Base-by-base conservation (phyloP, 2,888 invertebrate species). In the Drosophila prostipennis region DNA sequence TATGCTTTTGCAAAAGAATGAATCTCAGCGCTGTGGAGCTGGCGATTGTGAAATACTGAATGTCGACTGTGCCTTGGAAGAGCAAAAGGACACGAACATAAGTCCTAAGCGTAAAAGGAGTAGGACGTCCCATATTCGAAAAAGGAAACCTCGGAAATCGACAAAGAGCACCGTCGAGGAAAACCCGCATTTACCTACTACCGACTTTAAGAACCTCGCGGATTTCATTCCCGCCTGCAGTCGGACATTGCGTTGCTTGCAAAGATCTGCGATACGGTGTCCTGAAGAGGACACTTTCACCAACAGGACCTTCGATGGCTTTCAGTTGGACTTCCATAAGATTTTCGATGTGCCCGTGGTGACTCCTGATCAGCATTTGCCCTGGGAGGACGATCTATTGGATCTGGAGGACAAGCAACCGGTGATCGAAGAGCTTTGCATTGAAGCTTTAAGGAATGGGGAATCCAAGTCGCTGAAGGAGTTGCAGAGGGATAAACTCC, bases 301-400 rank as follows among this genome's bases (percentile, higher is more conserved):
- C 8, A 61, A 0, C 2, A 42, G 3, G 19, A 55, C 5, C 0
- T 8, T 4, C 2, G 3, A 19, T 13, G 60, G 53, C 3, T 2
- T 60, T 2, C 37, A 39, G 14, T 34, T 73, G 58, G 61, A 82
- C 37, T 85, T 63, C 48, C 72, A 57, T 3, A 74, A 77, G 32
- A 36, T 85, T 14, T 83, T 46, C 6, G 53, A 77, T 6, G 26
- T 59, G 0, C 53, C 72, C n/a, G n/a, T n/a, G 0, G 1, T 11
- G 0, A 10, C 51, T 0, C 48, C 53, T 5, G 26, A 36, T 1
- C 8, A 19, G 11, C 23, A 29, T 2, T 1, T 49, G 7, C n/a
- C 19, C 0, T 56, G 16, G 32, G 64, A 65, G 13, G 37, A 48
- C 0, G 32, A 61, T 2, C n/a, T 10, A 26, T 8, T 72, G 0